Conservation (phyloP, 2,113 vertebrate genomes). For the Emydocephalus ijimae region DNA sequence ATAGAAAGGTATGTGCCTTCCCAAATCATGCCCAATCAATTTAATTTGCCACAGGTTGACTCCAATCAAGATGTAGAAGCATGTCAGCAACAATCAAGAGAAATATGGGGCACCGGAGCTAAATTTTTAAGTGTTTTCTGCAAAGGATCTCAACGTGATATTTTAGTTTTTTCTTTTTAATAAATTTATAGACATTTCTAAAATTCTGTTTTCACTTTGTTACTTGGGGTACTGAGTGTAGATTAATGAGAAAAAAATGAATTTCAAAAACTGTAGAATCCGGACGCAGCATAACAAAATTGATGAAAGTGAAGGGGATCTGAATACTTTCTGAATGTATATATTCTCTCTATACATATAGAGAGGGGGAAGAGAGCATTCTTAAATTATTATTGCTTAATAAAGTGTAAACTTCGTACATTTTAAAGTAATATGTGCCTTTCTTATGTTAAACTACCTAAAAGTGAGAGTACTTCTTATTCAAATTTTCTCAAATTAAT, state of each 20-base stretch:
- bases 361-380: background rate
- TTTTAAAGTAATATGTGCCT: background rate
- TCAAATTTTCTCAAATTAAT: background rate
- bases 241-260: too few species aligned
- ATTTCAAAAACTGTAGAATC: too few species aligned
- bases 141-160: background rate
- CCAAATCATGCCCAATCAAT: background rate
- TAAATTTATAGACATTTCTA: background rate
- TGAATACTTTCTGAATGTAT: background rate
- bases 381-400: background rate
- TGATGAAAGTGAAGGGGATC: too few species aligned
- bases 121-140: background rate
- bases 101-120: background rate
- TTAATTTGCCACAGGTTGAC: background rate
- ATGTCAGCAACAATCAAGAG: background rate
- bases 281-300: too few species aligned
- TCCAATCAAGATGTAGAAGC: background rate
- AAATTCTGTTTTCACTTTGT: too few species aligned
- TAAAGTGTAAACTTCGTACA: fast-evolving
- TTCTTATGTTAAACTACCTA: background rate
- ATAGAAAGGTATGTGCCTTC: background rate
- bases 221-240: too few species aligned
- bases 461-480: background rate
- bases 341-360: background rate
- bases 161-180: background rate